Evolutionary conservation across 2,113 vertebrate genomes (phyloP).

Genomic region (Chamaetylas fuelleborni): DNA sequence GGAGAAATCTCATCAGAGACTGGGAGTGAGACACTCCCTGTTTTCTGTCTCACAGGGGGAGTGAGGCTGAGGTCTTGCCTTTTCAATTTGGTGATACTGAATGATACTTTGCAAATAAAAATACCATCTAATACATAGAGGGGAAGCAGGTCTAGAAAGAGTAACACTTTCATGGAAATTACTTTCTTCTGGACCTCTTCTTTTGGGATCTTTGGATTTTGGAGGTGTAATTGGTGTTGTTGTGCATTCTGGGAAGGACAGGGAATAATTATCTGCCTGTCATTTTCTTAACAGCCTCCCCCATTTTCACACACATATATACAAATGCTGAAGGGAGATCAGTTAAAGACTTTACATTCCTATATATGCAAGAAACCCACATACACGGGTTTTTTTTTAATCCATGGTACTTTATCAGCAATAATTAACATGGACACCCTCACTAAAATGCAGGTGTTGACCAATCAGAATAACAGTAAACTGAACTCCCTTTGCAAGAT

Average conservation of each 20-base stretch:
- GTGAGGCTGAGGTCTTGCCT: background rate
- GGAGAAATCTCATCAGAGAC: fast-evolving
- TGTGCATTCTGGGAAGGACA: background rate
- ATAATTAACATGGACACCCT: background rate
- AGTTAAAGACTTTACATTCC: background rate
- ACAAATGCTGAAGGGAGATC: background rate
- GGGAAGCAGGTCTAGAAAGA: background rate
- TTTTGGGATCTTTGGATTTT: background rate
- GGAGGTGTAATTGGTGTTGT: background rate
- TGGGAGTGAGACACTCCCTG: background rate
- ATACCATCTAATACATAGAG: background rate
- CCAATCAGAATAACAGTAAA: background rate
- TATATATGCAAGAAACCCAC: background rate
- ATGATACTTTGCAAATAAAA: background rate
- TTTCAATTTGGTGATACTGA: background rate
- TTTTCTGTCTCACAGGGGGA: background rate
- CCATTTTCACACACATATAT: background rate
- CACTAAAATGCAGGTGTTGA: background rate
- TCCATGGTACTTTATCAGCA: background rate
- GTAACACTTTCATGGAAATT: background rate
- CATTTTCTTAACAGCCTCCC: background rate
- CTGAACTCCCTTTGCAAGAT: background rate
- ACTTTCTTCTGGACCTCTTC: background rate
- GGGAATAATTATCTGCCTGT: background rate
- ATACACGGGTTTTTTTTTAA: background rate